Conservation (phyloP, 2,113 vertebrate species). For the Pollachius pollachius region DNA sequence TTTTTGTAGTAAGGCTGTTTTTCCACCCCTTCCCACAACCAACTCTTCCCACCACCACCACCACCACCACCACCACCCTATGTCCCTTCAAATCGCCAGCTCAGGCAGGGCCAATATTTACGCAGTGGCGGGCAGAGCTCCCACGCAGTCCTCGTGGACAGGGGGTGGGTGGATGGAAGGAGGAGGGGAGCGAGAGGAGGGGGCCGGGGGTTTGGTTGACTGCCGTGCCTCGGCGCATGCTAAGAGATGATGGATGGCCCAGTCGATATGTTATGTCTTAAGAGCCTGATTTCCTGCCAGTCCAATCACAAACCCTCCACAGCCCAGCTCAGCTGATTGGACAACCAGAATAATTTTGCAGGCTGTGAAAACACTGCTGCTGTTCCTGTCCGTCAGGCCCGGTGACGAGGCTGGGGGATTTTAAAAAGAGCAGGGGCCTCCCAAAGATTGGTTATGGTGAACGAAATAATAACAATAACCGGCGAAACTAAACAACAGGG, state of each 20-base stretch:
- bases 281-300: conserved; percentile 99
- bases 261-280: conserved; percentile 98
- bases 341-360: conserved; percentile 93
- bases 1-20: conserved; percentile 24
- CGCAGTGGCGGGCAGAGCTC: conserved; percentile 91
- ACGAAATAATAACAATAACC: conserved; percentile 74
- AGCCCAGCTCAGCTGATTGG: conserved; percentile 95
- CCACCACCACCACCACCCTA: conserved; percentile 52
- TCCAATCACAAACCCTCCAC: conserved; percentile 96
- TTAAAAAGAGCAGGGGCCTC: conserved; percentile 70
- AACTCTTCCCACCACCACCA: conserved; percentile 6
- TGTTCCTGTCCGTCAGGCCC: conserved; percentile 84
- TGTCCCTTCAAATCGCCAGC: conserved; percentile 69
- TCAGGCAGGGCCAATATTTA: conserved; percentile 84
- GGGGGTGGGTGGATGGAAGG: conserved; percentile 45
- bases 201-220: conserved; percentile 52
- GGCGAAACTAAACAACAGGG: conserved; percentile 68
- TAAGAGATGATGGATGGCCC: conserved; percentile 99
- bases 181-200: too few relatives aligned
- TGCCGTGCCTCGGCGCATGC: conserved; percentile 87
- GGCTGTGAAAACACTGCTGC: conserved; percentile 92
- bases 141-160: conserved; percentile 77
- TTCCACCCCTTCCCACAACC: conserved; percentile 33
- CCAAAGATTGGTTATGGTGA: conserved; percentile 60
- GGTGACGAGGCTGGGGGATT: conserved; percentile 78